Evolutionary conservation across 2,888 invertebrate species (phyloP), one percentile per base, ranked within the genome.

Genomic region (Chamaedrilus cognettii): DNA sequence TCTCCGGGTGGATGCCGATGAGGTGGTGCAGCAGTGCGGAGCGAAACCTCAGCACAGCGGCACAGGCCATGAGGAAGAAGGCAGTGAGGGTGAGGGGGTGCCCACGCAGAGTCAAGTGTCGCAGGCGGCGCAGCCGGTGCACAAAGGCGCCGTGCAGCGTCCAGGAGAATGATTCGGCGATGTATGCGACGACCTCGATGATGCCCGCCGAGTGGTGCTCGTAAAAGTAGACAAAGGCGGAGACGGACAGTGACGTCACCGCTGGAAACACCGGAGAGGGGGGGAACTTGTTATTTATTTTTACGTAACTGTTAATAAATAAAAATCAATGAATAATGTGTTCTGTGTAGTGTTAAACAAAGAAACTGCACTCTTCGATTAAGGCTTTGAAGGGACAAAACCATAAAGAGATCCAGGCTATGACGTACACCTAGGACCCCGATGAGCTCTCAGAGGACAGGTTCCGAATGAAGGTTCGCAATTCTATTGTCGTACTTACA

Each of bases 81-180:
- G 90, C 78, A 2, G 91, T 85, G 68, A 91, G 85, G 67, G 91
- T 86, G 5, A 87, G 78, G 11, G 88, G 84, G 0, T 93, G 91
- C 0, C 95, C 95, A 52, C 93, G 86, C 69, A 90, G 87, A 84
- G 90, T 90, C 69, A 88, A 68, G 67, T 80, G 42, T 77, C 75
- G 71, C 75, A 82, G 69, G 77, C 75, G 78, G 64, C 89, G 89
- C 65, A 92, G 83, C 2, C 90, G 88, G 74, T 91, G 84, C 75
- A 88, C 87, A 82, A 90, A 91, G 71, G 90, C 88, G 75, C 91
- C 88, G 84, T 96, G 94, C 26, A 92, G 87, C 63, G 91, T 85
- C 95, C 95, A 95, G 58, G 91, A 87, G 58, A 93, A 83, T 72
- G 89, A 89, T 79, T 92, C 88, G 2, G 90, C 87, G 55, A 89